Evolutionary conservation across 2,888 invertebrate genomes (phyloP).

Genomic region (Cerastoderma edule): DNA sequence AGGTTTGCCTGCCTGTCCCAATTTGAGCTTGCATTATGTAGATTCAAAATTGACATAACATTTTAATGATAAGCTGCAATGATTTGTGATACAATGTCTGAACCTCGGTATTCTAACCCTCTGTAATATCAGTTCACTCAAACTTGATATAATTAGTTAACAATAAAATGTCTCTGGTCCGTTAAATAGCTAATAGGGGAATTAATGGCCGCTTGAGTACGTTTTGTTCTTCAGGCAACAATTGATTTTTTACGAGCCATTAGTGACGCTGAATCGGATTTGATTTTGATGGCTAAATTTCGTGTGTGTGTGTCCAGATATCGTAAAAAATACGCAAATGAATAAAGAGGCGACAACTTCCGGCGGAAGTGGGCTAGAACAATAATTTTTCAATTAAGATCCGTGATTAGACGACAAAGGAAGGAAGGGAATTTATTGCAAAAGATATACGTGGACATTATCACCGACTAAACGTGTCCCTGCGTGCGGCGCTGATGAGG

Average conservation of each 20-base stretch:
- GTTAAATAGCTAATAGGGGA: conserved; percentile 18
- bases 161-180: not conserved
- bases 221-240: conserved; percentile 14
- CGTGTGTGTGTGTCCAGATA: conserved; percentile 62
- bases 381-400: conserved; percentile 61
- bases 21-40: too few species aligned
- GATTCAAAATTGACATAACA: too few species aligned
- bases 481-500: conserved; percentile 50
- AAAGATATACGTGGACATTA: conserved; percentile 56
- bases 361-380: conserved; percentile 48
- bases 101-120: too few species aligned
- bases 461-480: conserved; percentile 58
- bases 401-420: conserved; percentile 60
- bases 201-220: conserved; percentile 2
- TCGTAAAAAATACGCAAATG: conserved; percentile 55
- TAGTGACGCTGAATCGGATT: conserved; percentile 52
- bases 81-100: too few species aligned
- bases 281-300: conserved; percentile 60
- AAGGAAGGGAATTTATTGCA: conserved; percentile 58
- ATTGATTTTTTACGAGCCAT: conserved; percentile 35
- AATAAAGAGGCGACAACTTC: conserved; percentile 61
- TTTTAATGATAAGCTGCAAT: too few species aligned
- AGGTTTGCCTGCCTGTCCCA: too few species aligned
- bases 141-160: conserved; percentile 10
- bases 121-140: too few species aligned